Evolutionary conservation across 2,888 invertebrate species (phyloP), one percentile per base, ranked within the genome.

Genomic region (Drosophila kuntzei): DNA sequence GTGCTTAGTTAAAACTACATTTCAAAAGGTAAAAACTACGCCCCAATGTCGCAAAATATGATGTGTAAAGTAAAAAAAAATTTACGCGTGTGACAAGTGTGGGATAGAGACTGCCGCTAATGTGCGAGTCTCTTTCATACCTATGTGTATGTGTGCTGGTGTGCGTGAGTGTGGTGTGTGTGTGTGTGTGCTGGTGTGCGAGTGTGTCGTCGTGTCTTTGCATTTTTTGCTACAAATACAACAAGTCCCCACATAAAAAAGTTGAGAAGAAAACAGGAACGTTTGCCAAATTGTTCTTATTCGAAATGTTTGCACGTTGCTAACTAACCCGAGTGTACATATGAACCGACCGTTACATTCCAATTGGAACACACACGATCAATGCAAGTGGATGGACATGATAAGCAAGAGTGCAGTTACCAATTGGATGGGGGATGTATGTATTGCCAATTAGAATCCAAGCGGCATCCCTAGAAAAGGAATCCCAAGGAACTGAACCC

Each of bases 61-160:
- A 39, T 67, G 51, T 64, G 63, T 66, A 62, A 65, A 27, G 8
- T 6, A 27, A 27, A 67, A 63, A 68, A 54, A 46, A 41, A 22
- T 51, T 65, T 75, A 71, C 71, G 86, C 84, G 88, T 85, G 74
- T 83, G 88, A 82, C 82, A 84, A 88, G 83, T 82, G 85, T 80
- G 80, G 64, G 67, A 58, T 59, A 69, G 44, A 59, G 63, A 74
- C 68, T 57, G 60, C 36, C 14, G 49, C 29, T 37, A 27, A 29
- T 68, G 41, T 67, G 69, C 32, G 67, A 18, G 58, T 44, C 41
- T 55, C 39, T 49, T 39, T 41, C 39, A 59, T 50, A 41, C 47
- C 50, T 47, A 58, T 36, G 55, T 20, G 46, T 47, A 39, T 34
- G 39, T 32, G 47, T n/a, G n/a, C n/a, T n/a, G n/a, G n/a, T 39